These are phyloP conservation scores for Scomber scombrus DNA, from an alignment of 2,113 vertebrate genomes.

Conservation along the genomic window DNA sequence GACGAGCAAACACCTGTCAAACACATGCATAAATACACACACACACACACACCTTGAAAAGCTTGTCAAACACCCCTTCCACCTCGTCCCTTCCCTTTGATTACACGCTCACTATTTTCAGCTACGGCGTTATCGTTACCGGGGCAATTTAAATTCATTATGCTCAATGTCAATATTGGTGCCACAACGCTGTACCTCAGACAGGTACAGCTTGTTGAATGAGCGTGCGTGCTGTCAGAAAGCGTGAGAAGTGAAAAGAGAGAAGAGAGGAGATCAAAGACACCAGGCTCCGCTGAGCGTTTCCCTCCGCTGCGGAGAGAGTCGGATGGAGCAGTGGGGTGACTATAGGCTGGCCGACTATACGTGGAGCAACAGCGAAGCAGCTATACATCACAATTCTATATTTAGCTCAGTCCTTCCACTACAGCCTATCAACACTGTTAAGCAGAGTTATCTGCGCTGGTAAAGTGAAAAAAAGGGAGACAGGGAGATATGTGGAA, in stretches of 20 bases:
- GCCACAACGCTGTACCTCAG: constrained; percentile 54
- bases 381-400: constrained; percentile 64
- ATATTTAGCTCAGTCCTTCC: constrained; percentile 78
- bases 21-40: constrained; percentile 21
- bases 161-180: constrained; percentile 78
- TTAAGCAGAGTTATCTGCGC: constrained; percentile 58
- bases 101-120: constrained; percentile 66
- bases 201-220: constrained; percentile 81
- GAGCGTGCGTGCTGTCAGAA: constrained; percentile 64
- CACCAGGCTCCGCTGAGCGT: constrained; percentile 7
- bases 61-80: constrained; percentile 56
- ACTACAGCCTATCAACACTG: constrained; percentile 63
- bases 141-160: constrained; percentile 81
- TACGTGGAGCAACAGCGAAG: constrained; percentile 38
- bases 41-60: constrained; percentile 71
- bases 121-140: constrained; percentile 52
- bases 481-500: constrained; percentile 28
- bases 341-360: constrained; percentile 51
- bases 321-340: constrained; percentile 49
- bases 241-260: constrained; percentile 35
- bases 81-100: constrained; percentile 69
- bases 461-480: constrained; percentile 11
- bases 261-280: constrained; percentile 65
- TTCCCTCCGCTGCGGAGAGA: constrained; percentile 33
- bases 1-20: constrained; percentile 54